Evolutionary conservation across 1,140 invertebrate genomes (phyloP), one percentile per base, ranked within the genome.

Genomic region (Listronotus oregonensis): DNA sequence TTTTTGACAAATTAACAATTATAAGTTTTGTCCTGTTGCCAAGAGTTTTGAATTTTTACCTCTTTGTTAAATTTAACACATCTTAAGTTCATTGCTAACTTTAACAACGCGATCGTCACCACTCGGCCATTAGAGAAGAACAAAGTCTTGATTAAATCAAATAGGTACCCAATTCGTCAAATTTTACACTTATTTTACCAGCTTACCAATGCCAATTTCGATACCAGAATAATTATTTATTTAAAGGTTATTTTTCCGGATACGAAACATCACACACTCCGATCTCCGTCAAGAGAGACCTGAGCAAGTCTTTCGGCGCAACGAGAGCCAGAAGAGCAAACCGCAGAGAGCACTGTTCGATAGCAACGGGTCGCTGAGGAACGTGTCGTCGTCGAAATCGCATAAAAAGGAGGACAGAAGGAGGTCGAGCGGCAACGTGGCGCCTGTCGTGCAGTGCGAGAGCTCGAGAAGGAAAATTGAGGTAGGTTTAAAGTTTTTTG

Each of bases 241-340:
- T 64, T 64, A 7, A 31, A 65, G 63, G 64, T 39, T 66, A 66
- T 40, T 58, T 40, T 43, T 68, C 66, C 18, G 64, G 63, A 8
- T 44, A 39, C 34, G 66, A 71, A 31, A 55, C 54, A 44, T 54
- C 62, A 34, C 58, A 59, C 21, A 52, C 64, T 6, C 54, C 67
- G 11, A 31, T 64, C 10, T 66, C 60, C 14, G 71, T 71, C 5
- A 69, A 65, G 42, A 66, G 71, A 44, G 69, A 71, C 54, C 27
- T 73, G 11, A 71, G 58, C 31, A 54, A 51, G 17, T 64, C 61
- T 27, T 70, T 70, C 34, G 50, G 31, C 12, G 18, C 11, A 61
- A 55, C 37, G 44, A 49, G 2, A 56, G 32, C 18, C 6, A 11
- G 10, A 12, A 11, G 10, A 12, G 17, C 8, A 67, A 59, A 43